Conservation (phyloP, 2,113 vertebrate species). For the Dipodomys merriami region DNA sequence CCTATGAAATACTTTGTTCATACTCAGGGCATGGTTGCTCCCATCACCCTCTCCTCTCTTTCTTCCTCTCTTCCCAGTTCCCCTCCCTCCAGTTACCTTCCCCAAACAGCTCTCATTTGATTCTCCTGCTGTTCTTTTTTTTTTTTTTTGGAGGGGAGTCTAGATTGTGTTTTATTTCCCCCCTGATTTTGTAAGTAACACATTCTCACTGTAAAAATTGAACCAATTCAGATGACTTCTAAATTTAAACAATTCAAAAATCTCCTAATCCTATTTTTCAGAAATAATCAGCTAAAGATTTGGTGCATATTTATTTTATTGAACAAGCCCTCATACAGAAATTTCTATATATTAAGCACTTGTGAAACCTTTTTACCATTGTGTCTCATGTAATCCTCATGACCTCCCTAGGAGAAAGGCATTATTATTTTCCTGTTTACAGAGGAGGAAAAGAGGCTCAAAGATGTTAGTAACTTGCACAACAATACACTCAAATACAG, state of each 20-base stretch:
- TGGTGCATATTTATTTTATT: slow-evolving; percentile 33
- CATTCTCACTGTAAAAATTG: slow-evolving; percentile 16
- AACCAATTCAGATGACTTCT: slow-evolving; percentile 48
- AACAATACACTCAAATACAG: slow-evolving; percentile 12
- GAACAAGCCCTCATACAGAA: not conserved
- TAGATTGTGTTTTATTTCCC: not conserved
- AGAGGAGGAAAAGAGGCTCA: slow-evolving; percentile 2
- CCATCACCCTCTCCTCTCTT: too few relatives aligned
- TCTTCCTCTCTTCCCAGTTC: too few relatives aligned
- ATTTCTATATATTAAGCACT: not conserved
- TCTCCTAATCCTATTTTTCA: not conserved
- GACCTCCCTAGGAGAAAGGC: not conserved
- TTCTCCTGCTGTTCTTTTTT: too few relatives aligned
- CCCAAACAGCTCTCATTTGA: too few relatives aligned
- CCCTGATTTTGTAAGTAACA: slow-evolving; percentile 28
- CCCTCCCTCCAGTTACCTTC: too few relatives aligned
- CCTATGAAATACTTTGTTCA: too few relatives aligned
- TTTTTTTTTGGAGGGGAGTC: too few relatives aligned
- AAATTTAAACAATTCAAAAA: slow-evolving; percentile 40
- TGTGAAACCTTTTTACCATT: not conserved
- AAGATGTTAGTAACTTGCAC: not conserved
- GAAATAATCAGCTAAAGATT: slow-evolving; percentile 8
- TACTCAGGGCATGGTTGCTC: too few relatives aligned
- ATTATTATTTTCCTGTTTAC: slow-evolving; percentile 31
- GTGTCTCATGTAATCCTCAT: slow-evolving; percentile 21